A percentile compares a stretch with the other conserved stretches of the same genome.
Evolutionary conservation across 2,888 invertebrate species (phyloP).

Genomic region (Muscina levida): DNA sequence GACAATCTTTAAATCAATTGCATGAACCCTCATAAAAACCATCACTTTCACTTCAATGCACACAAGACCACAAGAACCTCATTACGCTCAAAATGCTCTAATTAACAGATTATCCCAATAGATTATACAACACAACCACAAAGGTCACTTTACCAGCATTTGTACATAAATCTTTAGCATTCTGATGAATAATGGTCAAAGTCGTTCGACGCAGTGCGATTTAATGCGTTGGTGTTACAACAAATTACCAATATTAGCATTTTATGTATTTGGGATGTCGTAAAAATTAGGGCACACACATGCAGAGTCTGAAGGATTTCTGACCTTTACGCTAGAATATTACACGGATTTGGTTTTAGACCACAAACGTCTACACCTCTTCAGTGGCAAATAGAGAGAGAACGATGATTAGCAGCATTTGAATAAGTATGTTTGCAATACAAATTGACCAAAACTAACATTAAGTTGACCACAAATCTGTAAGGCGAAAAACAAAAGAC

Average conservation of each 20-base stretch:
- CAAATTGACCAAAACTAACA: constrained; percentile 62
- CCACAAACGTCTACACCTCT: constrained; percentile 62
- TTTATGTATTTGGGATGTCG: constrained; percentile 49
- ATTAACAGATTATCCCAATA: constrained; percentile 48
- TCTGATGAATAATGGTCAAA: constrained; percentile 43
- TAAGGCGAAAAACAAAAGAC: constrained; percentile 1
- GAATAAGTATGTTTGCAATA: constrained; percentile 13
- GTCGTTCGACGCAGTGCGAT: neutral
- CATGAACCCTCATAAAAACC: too few species aligned
- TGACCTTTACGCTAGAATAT: constrained; percentile 37
- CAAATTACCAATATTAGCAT: constrained; percentile 38
- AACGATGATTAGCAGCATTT: constrained; percentile 38
- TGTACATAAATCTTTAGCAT: constrained; percentile 18
- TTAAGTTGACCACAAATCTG: constrained; percentile 33
- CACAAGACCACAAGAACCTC: constrained; percentile 19
- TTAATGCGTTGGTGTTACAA: constrained; percentile 7
- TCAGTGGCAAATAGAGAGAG: too few species aligned
- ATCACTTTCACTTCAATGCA: neutral
- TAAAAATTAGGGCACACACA: constrained; percentile 74
- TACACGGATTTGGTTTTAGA: constrained; percentile 35
- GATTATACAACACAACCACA: constrained; percentile 64
- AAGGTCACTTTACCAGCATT: constrained; percentile 47
- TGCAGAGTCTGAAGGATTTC: constrained; percentile 65
- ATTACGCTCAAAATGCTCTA: constrained; percentile 31
- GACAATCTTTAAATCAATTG: too few species aligned